Evolutionary conservation across 2,888 invertebrate genomes (phyloP).

Genomic region (Andricus quercusramuli): DNA sequence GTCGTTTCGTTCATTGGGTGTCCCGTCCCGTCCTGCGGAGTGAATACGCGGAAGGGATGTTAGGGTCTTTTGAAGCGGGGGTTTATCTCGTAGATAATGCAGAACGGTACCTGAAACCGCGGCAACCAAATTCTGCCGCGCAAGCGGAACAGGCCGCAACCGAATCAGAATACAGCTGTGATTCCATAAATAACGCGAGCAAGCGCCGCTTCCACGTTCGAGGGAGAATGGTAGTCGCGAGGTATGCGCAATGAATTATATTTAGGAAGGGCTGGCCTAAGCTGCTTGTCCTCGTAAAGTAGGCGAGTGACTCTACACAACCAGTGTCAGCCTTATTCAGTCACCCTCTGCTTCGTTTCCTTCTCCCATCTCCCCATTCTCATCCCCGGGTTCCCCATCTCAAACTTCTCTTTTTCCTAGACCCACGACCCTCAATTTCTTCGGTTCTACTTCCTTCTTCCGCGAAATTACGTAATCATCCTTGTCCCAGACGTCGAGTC

Average conservation of each 20-base stretch:
- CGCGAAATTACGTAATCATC: slow-evolving; percentile 39
- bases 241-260: slow-evolving; percentile 60
- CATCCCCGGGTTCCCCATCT: slow-evolving; percentile 42
- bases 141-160: slow-evolving; percentile 48
- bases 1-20: slow-evolving; percentile 17
- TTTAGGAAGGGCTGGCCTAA: slow-evolving; percentile 63
- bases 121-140: slow-evolving; percentile 41
- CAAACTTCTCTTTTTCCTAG: slow-evolving; percentile 44
- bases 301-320: slow-evolving; percentile 39
- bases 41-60: background rate
- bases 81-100: slow-evolving; percentile 36
- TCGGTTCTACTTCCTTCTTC: slow-evolving; percentile 32
- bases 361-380: slow-evolving; percentile 20
- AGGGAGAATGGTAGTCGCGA: slow-evolving; percentile 49
- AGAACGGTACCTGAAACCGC: slow-evolving; percentile 27
- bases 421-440: slow-evolving; percentile 13
- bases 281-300: slow-evolving; percentile 66
- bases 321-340: slow-evolving; percentile 43
- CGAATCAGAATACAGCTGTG: slow-evolving; percentile 66
- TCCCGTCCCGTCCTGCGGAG: background rate
- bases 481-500: slow-evolving; percentile 35
- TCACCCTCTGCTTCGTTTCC: slow-evolving; percentile 41
- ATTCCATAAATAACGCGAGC: slow-evolving; percentile 72
- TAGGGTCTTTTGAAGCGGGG: background rate
- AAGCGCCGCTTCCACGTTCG: slow-evolving; percentile 48